Evolutionary conservation across 2,113 vertebrate species (phyloP).

Genomic region (Saccopteryx bilineata): DNA sequence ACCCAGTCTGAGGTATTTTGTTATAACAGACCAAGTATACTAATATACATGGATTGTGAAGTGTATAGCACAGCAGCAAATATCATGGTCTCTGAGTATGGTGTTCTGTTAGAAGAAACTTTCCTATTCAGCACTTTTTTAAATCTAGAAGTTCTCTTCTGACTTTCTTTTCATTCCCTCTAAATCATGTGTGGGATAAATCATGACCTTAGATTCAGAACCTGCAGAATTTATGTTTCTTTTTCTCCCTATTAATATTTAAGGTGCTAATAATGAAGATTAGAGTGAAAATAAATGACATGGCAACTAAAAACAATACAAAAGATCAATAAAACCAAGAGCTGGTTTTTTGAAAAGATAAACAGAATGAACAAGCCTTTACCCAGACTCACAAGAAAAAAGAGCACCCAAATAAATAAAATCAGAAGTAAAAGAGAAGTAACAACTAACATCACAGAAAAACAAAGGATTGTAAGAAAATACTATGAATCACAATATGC

Average conservation of each 20-base stretch:
- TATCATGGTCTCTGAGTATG: not conserved
- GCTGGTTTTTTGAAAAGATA: not conserved
- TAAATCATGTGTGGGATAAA: not conserved
- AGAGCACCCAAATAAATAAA: not conserved
- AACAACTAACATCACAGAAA: not conserved
- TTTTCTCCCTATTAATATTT: not conserved
- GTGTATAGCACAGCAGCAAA: rapidly evolving
- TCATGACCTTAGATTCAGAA: not conserved
- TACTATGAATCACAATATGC: not conserved
- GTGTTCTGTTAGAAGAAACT: not conserved
- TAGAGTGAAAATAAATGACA: not conserved
- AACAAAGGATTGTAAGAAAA: not conserved
- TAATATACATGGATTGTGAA: not conserved
- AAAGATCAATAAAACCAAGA: not conserved
- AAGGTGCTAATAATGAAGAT: not conserved
- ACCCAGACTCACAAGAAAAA: not conserved
- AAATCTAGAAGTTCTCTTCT: not conserved
- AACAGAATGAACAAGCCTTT: not conserved
- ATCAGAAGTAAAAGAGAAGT: not conserved
- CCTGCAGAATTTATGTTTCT: not conserved
- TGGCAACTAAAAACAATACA: not conserved
- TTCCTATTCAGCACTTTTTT: not conserved
- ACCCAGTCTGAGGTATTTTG: not conserved
- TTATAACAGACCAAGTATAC: not conserved
- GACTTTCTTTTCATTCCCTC: not conserved